phyloP scores from a whole-genome alignment of 1,140 invertebrate genomes.

The Drosophila funebris region DNA sequence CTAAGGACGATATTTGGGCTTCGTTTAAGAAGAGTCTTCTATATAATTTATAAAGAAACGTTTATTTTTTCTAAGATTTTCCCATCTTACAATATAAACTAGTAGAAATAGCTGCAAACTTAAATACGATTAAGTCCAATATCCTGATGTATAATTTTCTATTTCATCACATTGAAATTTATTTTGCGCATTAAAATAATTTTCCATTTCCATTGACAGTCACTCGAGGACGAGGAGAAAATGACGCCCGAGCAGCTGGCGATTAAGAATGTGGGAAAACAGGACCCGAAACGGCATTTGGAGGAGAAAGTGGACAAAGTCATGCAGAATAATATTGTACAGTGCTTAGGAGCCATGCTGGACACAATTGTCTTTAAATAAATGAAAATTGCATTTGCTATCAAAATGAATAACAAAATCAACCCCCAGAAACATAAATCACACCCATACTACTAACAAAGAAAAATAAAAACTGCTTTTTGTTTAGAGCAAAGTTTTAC shows the following conservation, averaged over 20 bases:
- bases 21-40: no score
- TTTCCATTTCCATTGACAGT: constrained; percentile 85
- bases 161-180: no score
- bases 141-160: no score
- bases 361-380: constrained; percentile 97
- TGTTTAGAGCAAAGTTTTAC: constrained; percentile 66
- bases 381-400: constrained; percentile 73
- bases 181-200: no score
- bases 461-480: constrained; percentile 51
- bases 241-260: constrained; percentile 99
- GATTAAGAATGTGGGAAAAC: constrained; percentile 99
- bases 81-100: no score
- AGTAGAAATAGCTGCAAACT: no score
- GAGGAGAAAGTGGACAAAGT: constrained; percentile 99
- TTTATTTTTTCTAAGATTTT: no score
- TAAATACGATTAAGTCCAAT: no score
- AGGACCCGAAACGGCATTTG: constrained; percentile 99
- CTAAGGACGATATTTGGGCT: no score
- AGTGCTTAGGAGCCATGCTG: constrained; percentile 99
- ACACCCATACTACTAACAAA: constrained; percentile 49
- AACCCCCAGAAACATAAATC: constrained; percentile 24
- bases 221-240: constrained; percentile 99
- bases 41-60: no score
- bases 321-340: constrained; percentile 99
- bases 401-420: constrained; percentile 7